Base-by-base conservation (phyloP, 2,888 invertebrate genomes). In the Sthenelais limicola region DNA sequence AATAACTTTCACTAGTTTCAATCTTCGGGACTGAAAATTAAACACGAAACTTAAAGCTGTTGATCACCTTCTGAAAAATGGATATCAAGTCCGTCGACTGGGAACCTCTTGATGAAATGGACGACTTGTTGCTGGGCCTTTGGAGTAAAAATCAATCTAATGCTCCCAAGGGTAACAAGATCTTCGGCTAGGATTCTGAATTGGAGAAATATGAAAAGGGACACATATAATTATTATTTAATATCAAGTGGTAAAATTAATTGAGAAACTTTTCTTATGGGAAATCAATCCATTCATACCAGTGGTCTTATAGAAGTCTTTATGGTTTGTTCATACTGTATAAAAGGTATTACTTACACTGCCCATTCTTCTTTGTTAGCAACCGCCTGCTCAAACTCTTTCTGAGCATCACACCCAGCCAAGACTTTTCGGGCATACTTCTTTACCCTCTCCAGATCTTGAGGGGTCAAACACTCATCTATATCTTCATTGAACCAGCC, bases 401-500 rank as follows among this genome's bases (percentile, higher is more conserved):
- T 32, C 33, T 58, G 58, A 26, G 58, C 33, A 32, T 58, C 18
- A 28, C n/a, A 3, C 15, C 52, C 52, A 24, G 24, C 26, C 2
- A 52, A 30, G 52, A 12, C 30, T 12, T 30, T 26, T 3, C 52
- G 52, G 26, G 52, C 52, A 52, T 28, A 52, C n/a, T 3, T 52
- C 30, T 52, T 52, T 30, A 52, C n/a, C 3, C 3, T 2, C 52
- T 52, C 30, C 52, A 52, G 26, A 12, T 52, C 52, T 21, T 52
- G 21, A 24, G 52, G 52, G 5, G 7, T 3, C 3, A 52, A 30
- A 15, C 30, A 30, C 52, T 52, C 28, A 5, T 52, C 28, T 26
- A 52, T 52, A 30, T 52, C 52, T 24, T 52, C 52, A 52, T 52
- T 52, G 52, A 52, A 52, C 52, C 52, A 52, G 5, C 26, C 52